Conservation (phyloP, 1,140 invertebrate genomes). For the Bombus sylvicola region DNA sequence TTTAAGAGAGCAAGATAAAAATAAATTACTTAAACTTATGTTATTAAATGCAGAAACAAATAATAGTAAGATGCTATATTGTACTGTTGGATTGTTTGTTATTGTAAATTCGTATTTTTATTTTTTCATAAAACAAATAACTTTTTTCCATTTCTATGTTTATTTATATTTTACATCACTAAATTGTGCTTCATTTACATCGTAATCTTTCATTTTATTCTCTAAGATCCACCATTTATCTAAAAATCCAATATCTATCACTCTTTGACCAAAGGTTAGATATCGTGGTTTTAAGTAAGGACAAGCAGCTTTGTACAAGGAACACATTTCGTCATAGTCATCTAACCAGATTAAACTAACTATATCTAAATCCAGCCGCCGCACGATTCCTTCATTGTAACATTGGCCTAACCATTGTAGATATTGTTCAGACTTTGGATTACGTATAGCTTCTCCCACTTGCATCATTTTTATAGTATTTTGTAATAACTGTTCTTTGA, state of each 20-base stretch:
- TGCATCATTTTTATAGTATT: conserved; percentile 86
- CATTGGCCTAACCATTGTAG: conserved; percentile 85
- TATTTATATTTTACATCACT: conserved; percentile 21
- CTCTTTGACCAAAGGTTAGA: conserved; percentile 85
- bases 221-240: conserved; percentile 87
- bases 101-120: neutral
- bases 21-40: neutral
- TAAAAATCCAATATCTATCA: conserved; percentile 91
- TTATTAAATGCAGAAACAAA: neutral
- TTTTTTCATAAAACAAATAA: neutral
- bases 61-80: neutral
- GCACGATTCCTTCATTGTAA: conserved; percentile 87
- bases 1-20: neutral
- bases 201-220: conserved; percentile 71
- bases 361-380: conserved; percentile 87
- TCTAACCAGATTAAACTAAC: conserved; percentile 90
- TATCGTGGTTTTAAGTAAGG: conserved; percentile 87
- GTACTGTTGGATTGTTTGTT: neutral
- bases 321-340: conserved; percentile 86
- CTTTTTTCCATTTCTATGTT: neutral
- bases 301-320: conserved; percentile 89
- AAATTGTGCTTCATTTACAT: conserved; percentile 71
- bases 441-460: conserved; percentile 86
- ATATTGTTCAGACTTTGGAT: conserved; percentile 86
- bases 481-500: conserved; percentile 84